These are phyloP conservation scores for Catocala sponsa DNA, from an alignment of 2,888 invertebrate species.

Conservation along the genomic window DNA sequence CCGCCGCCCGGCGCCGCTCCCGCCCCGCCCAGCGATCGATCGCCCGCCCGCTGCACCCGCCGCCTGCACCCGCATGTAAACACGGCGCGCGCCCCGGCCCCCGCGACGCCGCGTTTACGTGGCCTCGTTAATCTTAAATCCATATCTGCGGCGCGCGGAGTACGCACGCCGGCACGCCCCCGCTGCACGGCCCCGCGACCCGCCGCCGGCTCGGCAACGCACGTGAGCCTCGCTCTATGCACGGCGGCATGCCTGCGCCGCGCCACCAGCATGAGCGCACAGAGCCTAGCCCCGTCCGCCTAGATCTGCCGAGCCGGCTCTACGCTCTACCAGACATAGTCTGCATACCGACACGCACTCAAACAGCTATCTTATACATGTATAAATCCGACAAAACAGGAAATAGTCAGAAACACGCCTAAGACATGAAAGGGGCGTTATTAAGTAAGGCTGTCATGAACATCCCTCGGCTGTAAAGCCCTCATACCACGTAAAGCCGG, in stretches of 20 bases:
- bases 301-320: slow-evolving; percentile 7
- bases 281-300: not conserved
- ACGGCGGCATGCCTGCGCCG: slow-evolving; percentile 11
- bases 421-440: slow-evolving; percentile 41
- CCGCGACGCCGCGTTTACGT: slow-evolving; percentile 69
- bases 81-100: slow-evolving; percentile 90
- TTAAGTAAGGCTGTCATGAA: slow-evolving; percentile 34
- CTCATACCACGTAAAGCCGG: slow-evolving; percentile 26
- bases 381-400: slow-evolving; percentile 21
- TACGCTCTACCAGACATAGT: slow-evolving; percentile 27
- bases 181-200: slow-evolving; percentile 41
- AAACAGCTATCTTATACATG: slow-evolving; percentile 11
- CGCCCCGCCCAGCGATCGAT: slow-evolving; percentile 80
- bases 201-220: slow-evolving; percentile 18
- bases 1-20: slow-evolving; percentile 63
- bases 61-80: slow-evolving; percentile 78
- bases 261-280: slow-evolving; percentile 21
- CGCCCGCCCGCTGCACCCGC: slow-evolving; percentile 88
- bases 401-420: slow-evolving; percentile 22
- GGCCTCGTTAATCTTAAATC: slow-evolving; percentile 84
- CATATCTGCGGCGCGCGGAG: slow-evolving; percentile 75
- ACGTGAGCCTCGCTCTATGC: slow-evolving; percentile 21
- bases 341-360: slow-evolving; percentile 26
- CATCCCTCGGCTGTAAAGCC: slow-evolving; percentile 29
- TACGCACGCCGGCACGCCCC: slow-evolving; percentile 65